Evolutionary conservation across 2,888 invertebrate genomes (phyloP).

Genomic region (Halictus ligatus): DNA sequence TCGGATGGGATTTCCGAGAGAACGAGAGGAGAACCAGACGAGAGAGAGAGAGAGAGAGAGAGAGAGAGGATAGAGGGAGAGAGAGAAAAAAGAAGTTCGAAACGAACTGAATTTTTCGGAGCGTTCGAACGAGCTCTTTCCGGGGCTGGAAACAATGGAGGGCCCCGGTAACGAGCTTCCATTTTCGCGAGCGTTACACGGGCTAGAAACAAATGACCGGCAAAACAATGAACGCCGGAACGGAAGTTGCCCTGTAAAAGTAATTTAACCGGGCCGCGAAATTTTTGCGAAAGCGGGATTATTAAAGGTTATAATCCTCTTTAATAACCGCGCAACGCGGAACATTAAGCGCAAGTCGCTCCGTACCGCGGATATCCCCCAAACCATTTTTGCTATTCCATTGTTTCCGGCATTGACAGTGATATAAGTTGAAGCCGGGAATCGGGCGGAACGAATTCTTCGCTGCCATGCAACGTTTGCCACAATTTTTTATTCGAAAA

Average conservation of each 20-base stretch:
- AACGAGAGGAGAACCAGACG: neutral
- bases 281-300: conserved; percentile 56
- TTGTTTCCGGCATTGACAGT: conserved; percentile 1
- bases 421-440: neutral
- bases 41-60: neutral
- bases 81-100: conserved; percentile 27
- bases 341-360: conserved; percentile 38
- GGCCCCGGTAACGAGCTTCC: conserved; percentile 47
- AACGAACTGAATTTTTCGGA: conserved; percentile 19
- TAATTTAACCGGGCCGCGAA: conserved; percentile 49
- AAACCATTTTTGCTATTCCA: neutral
- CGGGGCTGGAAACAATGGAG: conserved; percentile 38
- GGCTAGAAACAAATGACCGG: conserved; percentile 47
- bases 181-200: conserved; percentile 44
- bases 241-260: conserved; percentile 23
- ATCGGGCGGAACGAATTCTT: no score
- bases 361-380: neutral
- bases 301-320: conserved; percentile 58
- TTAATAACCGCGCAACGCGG: conserved; percentile 39
- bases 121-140: conserved; percentile 23
- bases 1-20: conserved; percentile 44
- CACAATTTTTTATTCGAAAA: neutral
- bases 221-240: conserved; percentile 51
- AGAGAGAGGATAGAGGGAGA: neutral
- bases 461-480: no score